These are phyloP conservation scores for Odontamblyopus lacepedii DNA, from an alignment of 2,797 vertebrate genomes.

Conservation along the genomic window DNA sequence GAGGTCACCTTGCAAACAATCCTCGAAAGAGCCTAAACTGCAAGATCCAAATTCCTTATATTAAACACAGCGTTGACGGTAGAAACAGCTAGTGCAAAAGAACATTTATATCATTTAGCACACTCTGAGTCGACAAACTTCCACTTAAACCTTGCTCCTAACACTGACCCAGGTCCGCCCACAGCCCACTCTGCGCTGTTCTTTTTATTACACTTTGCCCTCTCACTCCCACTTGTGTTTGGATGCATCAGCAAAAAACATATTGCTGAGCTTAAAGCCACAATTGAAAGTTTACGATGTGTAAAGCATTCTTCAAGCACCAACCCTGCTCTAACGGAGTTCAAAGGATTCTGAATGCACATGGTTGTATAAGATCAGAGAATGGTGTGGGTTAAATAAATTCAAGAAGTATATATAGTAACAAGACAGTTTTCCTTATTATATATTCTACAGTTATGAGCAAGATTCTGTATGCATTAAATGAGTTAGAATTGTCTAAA, in stretches of 20 bases:
- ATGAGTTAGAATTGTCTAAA: too few relatives aligned
- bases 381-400: constrained; percentile 4
- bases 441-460: too few relatives aligned
- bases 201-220: background rate
- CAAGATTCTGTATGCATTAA: too few relatives aligned
- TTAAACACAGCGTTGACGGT: background rate
- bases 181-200: background rate
- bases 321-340: background rate
- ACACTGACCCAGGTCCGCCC: background rate
- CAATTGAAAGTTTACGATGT: constrained; percentile 17
- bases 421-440: too few relatives aligned
- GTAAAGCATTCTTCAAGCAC: constrained; percentile 24
- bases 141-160: background rate
- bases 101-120: background rate
- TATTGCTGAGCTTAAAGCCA: background rate
- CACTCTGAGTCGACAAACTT: background rate
- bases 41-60: background rate
- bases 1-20: background rate
- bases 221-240: constrained; percentile 4
- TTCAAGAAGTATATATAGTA: background rate
- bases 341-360: background rate
- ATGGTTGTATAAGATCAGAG: background rate
- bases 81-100: background rate
- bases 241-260: constrained; percentile 18
- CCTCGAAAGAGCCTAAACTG: background rate